Evolutionary conservation across 30 jellyfish, hydroid and myxozoan genomes (phyloP), one percentile per base, ranked within the genome.

Genomic region (Turritopsis dohrnii): DNA sequence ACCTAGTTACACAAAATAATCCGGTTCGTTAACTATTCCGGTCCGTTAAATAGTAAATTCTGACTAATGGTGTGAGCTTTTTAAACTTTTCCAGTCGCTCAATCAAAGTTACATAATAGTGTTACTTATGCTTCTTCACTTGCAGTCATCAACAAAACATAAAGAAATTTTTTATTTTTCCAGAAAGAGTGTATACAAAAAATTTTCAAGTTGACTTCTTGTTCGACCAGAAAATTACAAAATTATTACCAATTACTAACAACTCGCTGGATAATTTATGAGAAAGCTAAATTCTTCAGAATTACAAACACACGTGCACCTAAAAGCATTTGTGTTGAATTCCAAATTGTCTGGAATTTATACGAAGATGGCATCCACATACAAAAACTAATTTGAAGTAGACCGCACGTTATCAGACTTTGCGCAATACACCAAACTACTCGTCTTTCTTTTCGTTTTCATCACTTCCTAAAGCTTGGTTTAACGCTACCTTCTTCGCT

Each of bases 401-500:
- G 60, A n/a, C n/a, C n/a, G n/a, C n/a, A n/a, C n/a, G n/a, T n/a
- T n/a, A n/a, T n/a, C n/a, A n/a, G n/a, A n/a, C n/a, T n/a, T n/a
- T n/a, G n/a, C n/a, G n/a, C n/a, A n/a, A n/a, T n/a, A n/a, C n/a
- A n/a, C n/a, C n/a, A n/a, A n/a, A n/a, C 85, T 90, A 93, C 31
- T 94, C 96, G 89, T 94, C 99, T 54, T 88, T 94, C 79, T 88
- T 94, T 81, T 77, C 90, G n/a, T n/a, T n/a, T 23, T 71, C 85
- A 65, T 86, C 60, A 30, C 83, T 87, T 21, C 54, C 90, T 41
- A 96, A 72, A 29, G 90, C 88, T 74, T 85, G 99, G 25, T 76
- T 82, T 80, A 94, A 74, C 26, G 99, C 99, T 52, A 93, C 99
- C 80, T 94, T 96, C 65, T 88, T 88, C n/a, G 96, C 99, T 81